These are phyloP conservation scores for Mixornis gularis DNA, from an alignment of 2,113 vertebrate species.

Conservation along the genomic window DNA sequence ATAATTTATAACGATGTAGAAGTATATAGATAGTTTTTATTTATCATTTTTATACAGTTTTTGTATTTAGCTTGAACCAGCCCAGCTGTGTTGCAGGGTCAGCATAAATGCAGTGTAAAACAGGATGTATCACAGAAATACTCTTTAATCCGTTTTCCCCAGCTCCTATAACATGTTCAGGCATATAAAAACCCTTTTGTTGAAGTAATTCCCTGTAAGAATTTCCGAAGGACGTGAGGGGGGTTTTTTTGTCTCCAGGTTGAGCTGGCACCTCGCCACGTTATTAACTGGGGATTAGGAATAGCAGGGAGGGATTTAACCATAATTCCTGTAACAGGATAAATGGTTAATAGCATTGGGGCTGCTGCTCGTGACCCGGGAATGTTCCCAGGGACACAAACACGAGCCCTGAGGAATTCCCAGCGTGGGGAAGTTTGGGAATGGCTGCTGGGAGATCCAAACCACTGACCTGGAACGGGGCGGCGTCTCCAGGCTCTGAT, in stretches of 20 bases:
- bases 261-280: conserved; percentile 46
- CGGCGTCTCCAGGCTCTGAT: rapidly evolving
- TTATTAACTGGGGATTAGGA: conserved; percentile 76
- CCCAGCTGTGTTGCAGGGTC: not conserved
- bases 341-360: conserved; percentile 36
- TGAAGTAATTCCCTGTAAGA: conserved; percentile 67
- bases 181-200: conserved; percentile 66
- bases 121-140: conserved; percentile 7
- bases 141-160: conserved; percentile 38
- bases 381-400: not conserved
- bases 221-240: conserved; percentile 56
- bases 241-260: conserved; percentile 35
- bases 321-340: conserved; percentile 48
- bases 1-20: too few species aligned
- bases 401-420: not conserved
- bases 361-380: conserved; percentile 33
- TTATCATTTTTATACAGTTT: rapidly evolving
- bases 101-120: not conserved
- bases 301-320: conserved; percentile 50
- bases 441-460: not conserved
- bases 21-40: rapidly evolving
- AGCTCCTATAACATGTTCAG: not conserved
- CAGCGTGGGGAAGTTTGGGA: not conserved
- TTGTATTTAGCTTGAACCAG: not conserved
- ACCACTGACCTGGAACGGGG: not conserved